phyloP scores from a whole-genome alignment of 2,113 vertebrate genomes.

The Zosterops pallidus region DNA sequence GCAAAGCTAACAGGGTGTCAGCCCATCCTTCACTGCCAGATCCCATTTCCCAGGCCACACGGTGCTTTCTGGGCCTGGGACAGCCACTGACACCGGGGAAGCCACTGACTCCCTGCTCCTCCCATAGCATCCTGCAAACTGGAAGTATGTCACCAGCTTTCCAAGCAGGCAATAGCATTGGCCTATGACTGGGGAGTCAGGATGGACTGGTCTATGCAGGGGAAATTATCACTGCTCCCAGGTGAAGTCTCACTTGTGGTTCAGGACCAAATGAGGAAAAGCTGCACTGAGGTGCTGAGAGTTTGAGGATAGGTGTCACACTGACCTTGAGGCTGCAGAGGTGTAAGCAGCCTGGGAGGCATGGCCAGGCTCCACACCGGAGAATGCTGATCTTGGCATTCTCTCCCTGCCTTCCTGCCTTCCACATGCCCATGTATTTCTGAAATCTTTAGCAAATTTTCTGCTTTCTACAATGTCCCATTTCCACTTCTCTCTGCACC shows the following conservation, averaged over 20 bases:
- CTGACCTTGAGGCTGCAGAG: not conserved
- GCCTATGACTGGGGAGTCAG: not conserved
- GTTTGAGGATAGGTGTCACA: not conserved
- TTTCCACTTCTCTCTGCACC: not conserved
- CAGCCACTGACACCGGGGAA: rapidly evolving
- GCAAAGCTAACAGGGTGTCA: not conserved
- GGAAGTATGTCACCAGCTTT: not conserved
- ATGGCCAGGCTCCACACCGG: rapidly evolving
- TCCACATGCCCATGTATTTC: rapidly evolving
- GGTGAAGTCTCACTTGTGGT: not conserved
- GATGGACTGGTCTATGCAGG: not conserved
- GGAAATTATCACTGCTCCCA: not conserved
- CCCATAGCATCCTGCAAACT: not conserved
- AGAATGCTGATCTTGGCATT: not conserved
- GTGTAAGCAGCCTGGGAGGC: not conserved
- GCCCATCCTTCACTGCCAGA: not conserved
- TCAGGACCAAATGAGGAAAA: not conserved
- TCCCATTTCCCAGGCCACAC: not conserved
- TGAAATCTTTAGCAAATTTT: not conserved
- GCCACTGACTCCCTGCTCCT: not conserved
- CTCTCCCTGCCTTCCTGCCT: not conserved
- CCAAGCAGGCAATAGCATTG: not conserved
- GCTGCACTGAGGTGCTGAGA: not conserved
- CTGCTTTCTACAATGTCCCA: not conserved
- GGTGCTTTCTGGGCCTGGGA: rapidly evolving